Evolutionary conservation across 2,888 invertebrate species (phyloP).

Genomic region (Nomada fucata): DNA sequence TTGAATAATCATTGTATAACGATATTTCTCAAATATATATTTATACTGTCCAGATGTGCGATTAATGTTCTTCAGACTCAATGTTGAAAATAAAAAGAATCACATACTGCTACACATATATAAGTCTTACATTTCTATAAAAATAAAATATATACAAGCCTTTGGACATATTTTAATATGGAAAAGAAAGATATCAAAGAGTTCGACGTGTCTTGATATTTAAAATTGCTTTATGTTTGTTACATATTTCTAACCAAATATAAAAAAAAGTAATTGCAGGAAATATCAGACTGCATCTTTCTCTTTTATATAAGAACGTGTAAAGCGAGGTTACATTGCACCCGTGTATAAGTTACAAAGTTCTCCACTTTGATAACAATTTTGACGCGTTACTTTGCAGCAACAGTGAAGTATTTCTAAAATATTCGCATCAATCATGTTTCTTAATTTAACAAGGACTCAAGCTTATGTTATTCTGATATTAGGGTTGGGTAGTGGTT

Average conservation of each 20-base stretch:
- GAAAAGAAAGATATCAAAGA: not conserved
- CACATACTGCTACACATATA: not conserved
- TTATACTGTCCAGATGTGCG: not conserved
- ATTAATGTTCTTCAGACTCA: too few species aligned
- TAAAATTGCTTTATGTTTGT: not conserved
- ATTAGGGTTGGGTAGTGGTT: conserved; percentile 1
- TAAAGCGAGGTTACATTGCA: too few species aligned
- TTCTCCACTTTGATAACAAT: too few species aligned
- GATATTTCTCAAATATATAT: conserved; percentile 9
- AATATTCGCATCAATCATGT: conserved; percentile 6
- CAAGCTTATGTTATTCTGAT: not conserved
- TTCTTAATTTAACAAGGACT: not conserved
- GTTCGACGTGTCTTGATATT: not conserved
- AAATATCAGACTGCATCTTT: too few species aligned
- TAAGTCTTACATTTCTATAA: too few species aligned
- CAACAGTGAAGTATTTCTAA: too few species aligned
- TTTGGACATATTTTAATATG: not conserved
- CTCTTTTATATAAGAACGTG: too few species aligned
- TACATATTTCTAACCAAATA: too few species aligned
- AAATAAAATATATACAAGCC: not conserved
- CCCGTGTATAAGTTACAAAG: too few species aligned
- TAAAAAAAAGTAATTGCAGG: too few species aligned
- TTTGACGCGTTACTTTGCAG: too few species aligned
- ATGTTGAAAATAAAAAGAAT: not conserved
- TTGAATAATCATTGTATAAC: conserved; percentile 51